These are phyloP conservation scores for Chrysocyon brachyurus DNA, from an alignment of 2,797 vertebrate genomes.

Conservation along the genomic window DNA sequence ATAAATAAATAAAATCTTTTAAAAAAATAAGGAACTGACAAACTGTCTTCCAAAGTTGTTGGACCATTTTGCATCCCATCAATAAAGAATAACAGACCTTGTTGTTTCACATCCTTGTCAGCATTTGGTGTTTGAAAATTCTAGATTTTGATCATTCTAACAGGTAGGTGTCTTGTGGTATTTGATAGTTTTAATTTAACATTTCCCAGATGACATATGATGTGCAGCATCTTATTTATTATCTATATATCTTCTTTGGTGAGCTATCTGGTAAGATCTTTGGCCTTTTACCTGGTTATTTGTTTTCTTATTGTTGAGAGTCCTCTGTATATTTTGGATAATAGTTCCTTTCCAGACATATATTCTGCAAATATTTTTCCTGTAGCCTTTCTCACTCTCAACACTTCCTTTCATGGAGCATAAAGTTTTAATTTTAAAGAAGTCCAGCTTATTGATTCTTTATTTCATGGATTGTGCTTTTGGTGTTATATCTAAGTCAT, in stretches of 20 bases:
- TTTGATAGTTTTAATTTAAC: background rate
- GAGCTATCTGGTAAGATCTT: background rate
- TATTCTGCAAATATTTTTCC: background rate
- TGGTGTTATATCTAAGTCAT: background rate
- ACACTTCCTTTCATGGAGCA: background rate
- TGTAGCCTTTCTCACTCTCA: background rate
- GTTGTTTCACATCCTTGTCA: background rate
- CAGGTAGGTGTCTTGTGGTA: background rate
- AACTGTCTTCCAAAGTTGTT: background rate
- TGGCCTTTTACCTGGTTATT: background rate
- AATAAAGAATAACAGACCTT: background rate
- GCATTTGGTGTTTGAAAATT: background rate
- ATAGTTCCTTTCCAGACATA: background rate
- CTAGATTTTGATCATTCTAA: background rate
- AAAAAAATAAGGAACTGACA: background rate
- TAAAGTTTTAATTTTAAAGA: background rate
- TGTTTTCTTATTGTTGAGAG: conserved; percentile 19
- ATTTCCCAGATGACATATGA: background rate
- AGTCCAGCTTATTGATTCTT: background rate
- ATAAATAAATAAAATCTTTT: no score
- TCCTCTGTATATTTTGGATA: background rate
- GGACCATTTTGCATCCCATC: background rate
- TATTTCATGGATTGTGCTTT: background rate
- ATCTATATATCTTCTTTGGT: background rate
- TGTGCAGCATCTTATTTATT: background rate